These are phyloP conservation scores for Xyrichtys novacula DNA, from an alignment of 2,797 vertebrate genomes.

Conservation along the genomic window DNA sequence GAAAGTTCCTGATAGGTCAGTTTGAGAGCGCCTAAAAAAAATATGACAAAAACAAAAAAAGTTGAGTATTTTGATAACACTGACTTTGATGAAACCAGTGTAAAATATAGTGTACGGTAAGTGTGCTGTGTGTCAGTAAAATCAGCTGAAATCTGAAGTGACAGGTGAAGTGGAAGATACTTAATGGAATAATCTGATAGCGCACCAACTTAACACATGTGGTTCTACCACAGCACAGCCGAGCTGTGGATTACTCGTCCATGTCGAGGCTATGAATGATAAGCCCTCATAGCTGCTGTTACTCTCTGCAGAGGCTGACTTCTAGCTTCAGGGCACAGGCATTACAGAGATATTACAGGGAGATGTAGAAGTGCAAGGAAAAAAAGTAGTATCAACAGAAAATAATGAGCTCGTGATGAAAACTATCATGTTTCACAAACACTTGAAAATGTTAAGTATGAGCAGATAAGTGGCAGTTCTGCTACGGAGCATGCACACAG, in stretches of 20 bases:
- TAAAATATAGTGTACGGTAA: constrained; percentile 2
- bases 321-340: constrained; percentile 12
- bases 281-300: constrained; percentile 19
- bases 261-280: constrained; percentile 32
- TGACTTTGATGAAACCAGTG: constrained; percentile 10
- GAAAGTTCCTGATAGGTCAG: constrained; percentile 3
- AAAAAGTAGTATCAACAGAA: constrained; percentile 21
- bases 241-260: constrained; percentile 27
- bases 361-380: constrained; percentile 19
- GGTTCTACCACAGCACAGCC: constrained; percentile 24
- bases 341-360: constrained; percentile 30
- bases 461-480: constrained; percentile 7
- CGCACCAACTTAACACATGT: constrained; percentile 21
- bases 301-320: constrained; percentile 39
- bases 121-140: constrained; percentile 14
- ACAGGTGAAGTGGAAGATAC: constrained; percentile 43
- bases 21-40: constrained; percentile 6
- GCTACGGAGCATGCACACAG: not conserved
- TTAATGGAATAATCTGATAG: constrained; percentile 41
- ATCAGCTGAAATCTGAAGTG: constrained; percentile 26
- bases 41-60: not conserved
- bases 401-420: constrained; percentile 32
- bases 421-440: constrained; percentile 27
- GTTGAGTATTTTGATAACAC: constrained; percentile 2
- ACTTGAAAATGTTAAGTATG: constrained; percentile 23